Evolutionary conservation across 2,888 invertebrate species (phyloP).

Genomic region (Blera fallax): DNA sequence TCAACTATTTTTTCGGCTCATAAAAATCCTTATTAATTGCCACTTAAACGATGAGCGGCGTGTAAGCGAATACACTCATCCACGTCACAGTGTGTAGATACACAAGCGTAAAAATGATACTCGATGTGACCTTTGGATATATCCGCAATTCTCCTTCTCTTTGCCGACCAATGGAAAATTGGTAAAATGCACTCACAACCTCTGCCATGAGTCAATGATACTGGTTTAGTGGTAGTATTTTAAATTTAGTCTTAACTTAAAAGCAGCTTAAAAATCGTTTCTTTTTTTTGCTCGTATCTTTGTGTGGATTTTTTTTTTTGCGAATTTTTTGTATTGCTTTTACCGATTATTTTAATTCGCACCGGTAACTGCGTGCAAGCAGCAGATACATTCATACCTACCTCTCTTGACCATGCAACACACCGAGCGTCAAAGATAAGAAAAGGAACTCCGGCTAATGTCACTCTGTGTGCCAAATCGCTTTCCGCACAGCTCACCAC

Average conservation of each 20-base stretch:
- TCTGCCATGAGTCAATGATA: constrained; percentile 32
- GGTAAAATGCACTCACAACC: constrained; percentile 53
- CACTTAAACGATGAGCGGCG: constrained; percentile 79
- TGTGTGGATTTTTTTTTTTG: neutral
- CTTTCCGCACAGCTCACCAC: constrained; percentile 30
- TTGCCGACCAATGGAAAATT: constrained; percentile 1
- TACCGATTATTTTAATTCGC: constrained; percentile 69
- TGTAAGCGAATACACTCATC: constrained; percentile 49
- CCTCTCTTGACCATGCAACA: constrained; percentile 51
- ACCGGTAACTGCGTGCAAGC: constrained; percentile 71
- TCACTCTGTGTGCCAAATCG: constrained; percentile 49
- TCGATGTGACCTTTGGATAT: constrained; percentile 65
- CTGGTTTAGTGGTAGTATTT: constrained; percentile 65
- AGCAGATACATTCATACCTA: constrained; percentile 32
- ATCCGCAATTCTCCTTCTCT: constrained; percentile 12
- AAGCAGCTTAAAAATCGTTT: constrained; percentile 54
- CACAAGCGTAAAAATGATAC: constrained; percentile 38
- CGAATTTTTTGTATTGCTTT: constrained; percentile 47
- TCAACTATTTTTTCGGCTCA: constrained; percentile 82
- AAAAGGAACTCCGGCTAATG: constrained; percentile 64
- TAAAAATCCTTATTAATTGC: constrained; percentile 82
- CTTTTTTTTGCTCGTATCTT: neutral
- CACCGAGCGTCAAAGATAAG: constrained; percentile 50
- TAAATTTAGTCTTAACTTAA: constrained; percentile 68
- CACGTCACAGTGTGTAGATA: constrained; percentile 9